Evolutionary conservation across 2,797 vertebrate genomes (phyloP), one percentile per base, ranked within the genome.

Genomic region (Urosaurus nigricauda): DNA sequence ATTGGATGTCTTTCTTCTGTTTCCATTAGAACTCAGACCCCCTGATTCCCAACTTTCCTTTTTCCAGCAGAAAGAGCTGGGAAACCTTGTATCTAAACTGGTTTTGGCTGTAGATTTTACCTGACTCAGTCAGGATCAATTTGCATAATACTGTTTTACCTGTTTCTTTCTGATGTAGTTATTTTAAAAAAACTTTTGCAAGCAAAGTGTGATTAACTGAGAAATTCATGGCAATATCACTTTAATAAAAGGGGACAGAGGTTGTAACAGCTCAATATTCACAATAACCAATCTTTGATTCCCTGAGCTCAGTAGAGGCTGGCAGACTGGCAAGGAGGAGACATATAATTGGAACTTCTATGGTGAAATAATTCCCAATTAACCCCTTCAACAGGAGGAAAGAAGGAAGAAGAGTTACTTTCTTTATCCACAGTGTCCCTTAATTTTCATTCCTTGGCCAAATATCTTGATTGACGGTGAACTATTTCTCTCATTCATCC

Each of bases 241-340:
- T 96, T 97, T 98, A 98, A 98, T 98, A 97, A 98, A 97, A 98
- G 96, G 93, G 97, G 98, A 98, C 98, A 98, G 98, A 98, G 98
- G 98, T 98, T 98, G 98, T 97, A 98, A 98, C 97, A 98, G 98
- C 98, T 99, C 98, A 98, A 98, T 98, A 98, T 96, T 95, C 97
- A 97, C 94, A 97, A 98, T 98, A 98, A 98, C 97, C 97, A 97
- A 97, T 97, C 97, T 98, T 98, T 98, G 97, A 98, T 98, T 97
- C 98, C 97, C 97, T 97, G 97, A 97, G 97, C 96, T 97, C 98
- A 97, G 97, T 97, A 98, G 97, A 98, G 97, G 97, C 97, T 96
- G 93, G 96, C 95, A 96, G 96, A 96, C 96, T 95, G 96, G 95
- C 93, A 93, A 93, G 93, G 93, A 97, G 96, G 98, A 98, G 98